A percentile compares a stretch with the other conserved stretches of the same genome.
Evolutionary conservation across 1,140 invertebrate species (phyloP).

Genomic region (Cyclina sinensis): DNA sequence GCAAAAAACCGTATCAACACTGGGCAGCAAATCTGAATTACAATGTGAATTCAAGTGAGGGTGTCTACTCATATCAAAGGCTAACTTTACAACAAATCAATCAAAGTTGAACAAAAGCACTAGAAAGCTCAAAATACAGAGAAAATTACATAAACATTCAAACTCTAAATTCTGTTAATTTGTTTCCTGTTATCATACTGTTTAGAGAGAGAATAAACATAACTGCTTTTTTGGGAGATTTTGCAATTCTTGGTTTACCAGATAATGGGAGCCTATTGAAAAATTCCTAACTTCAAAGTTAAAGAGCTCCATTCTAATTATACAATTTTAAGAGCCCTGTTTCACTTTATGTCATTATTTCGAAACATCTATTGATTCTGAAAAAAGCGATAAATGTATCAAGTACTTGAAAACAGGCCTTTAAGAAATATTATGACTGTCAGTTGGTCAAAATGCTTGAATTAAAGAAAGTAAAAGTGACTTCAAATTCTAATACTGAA

Average conservation of each 20-base stretch:
- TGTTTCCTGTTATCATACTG: not conserved
- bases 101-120: too few relatives aligned
- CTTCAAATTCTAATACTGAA: not conserved
- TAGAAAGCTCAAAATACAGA: too few relatives aligned
- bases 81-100: too few relatives aligned
- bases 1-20: too few relatives aligned
- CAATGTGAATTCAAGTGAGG: too few relatives aligned
- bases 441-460: not conserved
- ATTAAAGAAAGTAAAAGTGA: too few relatives aligned
- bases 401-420: conserved; percentile 29
- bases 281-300: not conserved
- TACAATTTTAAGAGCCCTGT: conserved; percentile 4
- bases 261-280: not conserved
- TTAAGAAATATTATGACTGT: not conserved
- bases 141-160: not conserved
- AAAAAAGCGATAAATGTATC: not conserved
- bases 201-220: conserved; percentile 29
- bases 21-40: too few relatives aligned
- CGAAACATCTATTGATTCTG: not conserved
- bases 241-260: not conserved
- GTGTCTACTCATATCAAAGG: too few relatives aligned
- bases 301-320: not conserved
- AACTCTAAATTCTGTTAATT: not conserved
- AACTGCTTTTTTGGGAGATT: not conserved
- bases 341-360: conserved; percentile 29